Conservation (phyloP, 2,113 vertebrate genomes). For the Panurus biarmicus region DNA sequence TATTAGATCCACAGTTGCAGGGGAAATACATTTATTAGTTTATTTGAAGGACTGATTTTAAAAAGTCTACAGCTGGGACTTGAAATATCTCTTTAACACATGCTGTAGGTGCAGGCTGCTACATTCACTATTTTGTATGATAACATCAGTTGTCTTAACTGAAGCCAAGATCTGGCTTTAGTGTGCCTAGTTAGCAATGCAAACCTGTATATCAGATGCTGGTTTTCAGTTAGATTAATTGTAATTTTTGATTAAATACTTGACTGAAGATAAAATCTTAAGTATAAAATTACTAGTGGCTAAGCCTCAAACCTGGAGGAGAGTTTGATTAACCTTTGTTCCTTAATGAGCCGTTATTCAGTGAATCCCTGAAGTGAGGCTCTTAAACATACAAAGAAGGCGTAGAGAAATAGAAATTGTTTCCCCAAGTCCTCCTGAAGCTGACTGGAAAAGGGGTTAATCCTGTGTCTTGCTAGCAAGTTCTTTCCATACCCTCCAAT, state of each 20-base stretch:
- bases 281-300: not conserved
- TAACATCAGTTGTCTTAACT: constrained; percentile 4
- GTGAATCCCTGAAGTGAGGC: not conserved
- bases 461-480: not conserved
- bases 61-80: not conserved
- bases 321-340: not conserved
- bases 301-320: not conserved
- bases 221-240: not conserved
- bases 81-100: not conserved
- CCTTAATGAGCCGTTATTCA: not conserved
- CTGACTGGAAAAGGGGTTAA: not conserved
- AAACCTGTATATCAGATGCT: not conserved
- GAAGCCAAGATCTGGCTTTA: not conserved
- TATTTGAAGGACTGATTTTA: not conserved
- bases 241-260: constrained; percentile 1
- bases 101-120: not conserved
- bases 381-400: not conserved
- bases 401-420: not conserved
- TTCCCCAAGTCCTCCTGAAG: not conserved
- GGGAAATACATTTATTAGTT: not conserved
- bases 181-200: not conserved
- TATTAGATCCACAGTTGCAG: not conserved
- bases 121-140: not conserved
- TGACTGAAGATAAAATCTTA: constrained; percentile 40
- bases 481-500: not conserved